phyloP scores from a whole-genome alignment of 1,140 invertebrate genomes.

The Pectinophora gossypiella region DNA sequence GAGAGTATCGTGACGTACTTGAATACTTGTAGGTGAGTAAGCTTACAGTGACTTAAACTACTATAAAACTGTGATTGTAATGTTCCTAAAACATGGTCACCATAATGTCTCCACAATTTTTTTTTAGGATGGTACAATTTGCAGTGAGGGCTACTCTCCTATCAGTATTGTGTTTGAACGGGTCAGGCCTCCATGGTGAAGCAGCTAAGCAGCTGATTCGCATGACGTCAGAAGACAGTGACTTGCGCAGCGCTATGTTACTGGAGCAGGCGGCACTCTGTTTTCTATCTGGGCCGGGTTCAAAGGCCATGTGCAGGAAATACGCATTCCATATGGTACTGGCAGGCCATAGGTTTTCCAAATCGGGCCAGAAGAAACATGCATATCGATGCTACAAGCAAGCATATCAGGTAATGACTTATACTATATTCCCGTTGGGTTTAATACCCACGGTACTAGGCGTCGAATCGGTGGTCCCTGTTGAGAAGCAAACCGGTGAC shows the following conservation, averaged over 20 bases:
- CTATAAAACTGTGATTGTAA: too few species aligned
- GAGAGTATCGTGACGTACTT: constrained; percentile 94
- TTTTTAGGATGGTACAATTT: constrained; percentile 87
- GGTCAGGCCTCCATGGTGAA: constrained; percentile 85
- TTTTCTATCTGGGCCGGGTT: constrained; percentile 84
- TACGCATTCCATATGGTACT: constrained; percentile 98
- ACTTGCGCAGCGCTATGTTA: constrained; percentile 91
- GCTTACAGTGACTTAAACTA: too few species aligned
- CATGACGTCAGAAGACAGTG: constrained; percentile 96
- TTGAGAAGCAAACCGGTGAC: too few species aligned
- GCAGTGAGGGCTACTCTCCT: constrained; percentile 93
- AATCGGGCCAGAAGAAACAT: constrained; percentile 93
- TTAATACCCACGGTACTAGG: too few species aligned
- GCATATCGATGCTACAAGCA: constrained; percentile 94
- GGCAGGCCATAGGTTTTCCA: constrained; percentile 94
- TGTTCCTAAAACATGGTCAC: not conserved
- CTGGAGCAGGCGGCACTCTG: constrained; percentile 97
- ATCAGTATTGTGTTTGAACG: constrained; percentile 90
- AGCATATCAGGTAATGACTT: constrained; percentile 91
- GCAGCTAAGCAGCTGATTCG: constrained; percentile 95
- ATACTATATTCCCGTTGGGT: too few species aligned
- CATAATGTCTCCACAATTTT: too few species aligned
- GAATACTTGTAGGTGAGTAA: constrained; percentile 87
- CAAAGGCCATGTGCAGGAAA: constrained; percentile 87
- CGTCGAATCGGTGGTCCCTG: too few species aligned